Evolutionary conservation across 2,113 vertebrate genomes (phyloP), one percentile per base, ranked within the genome.

Genomic region (Henicopernis longicauda): DNA sequence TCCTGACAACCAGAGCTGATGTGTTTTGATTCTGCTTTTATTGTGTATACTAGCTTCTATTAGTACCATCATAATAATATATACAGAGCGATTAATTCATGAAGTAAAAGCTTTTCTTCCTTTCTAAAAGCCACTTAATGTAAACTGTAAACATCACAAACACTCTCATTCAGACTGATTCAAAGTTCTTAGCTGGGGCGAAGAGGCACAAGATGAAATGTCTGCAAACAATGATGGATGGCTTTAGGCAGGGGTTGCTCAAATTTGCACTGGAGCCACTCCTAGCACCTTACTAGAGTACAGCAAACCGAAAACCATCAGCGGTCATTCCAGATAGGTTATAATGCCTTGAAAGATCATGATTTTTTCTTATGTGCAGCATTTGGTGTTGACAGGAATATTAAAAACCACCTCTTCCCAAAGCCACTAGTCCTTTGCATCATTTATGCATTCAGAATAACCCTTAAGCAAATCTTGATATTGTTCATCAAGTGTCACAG

Each of bases 41-140:
- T 79, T 94, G 88, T 96, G 90, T 87, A 91, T 86, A 76, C 94
- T 85, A 78, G 11, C 74, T 66, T 61, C 91, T 96, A 95, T 95
- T 95, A 92, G 89, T 90, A 86, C 76, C 83, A 88, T 86, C 90
- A 54, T 49, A 82, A 95, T 70, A 95, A 89, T 77, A 88, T 80
- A 96, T 15, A 96, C 89, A 92, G 63, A 96, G 84, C 62, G 0
- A 94, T 95, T 97, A 95, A 97, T 86, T 96, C 59, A 42, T 29
- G 77, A 93, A 95, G 62, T 90, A 95, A 96, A 97, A 96, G 95
- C 87, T 91, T 97, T 91, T 85, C 73, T 96, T 93, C 78, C 74
- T 88, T 92, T 90, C 87, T 96, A 96, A 97, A 94, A 95, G 95
- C 85, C 52, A 77, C 93, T 93, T 97, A 93, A 86, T 54, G 78